A percentile compares a stretch with the other conserved stretches of the same genome.
Evolutionary conservation across 2,888 invertebrate genomes (phyloP).

Genomic region (Hirtodrosophila trivittata): DNA sequence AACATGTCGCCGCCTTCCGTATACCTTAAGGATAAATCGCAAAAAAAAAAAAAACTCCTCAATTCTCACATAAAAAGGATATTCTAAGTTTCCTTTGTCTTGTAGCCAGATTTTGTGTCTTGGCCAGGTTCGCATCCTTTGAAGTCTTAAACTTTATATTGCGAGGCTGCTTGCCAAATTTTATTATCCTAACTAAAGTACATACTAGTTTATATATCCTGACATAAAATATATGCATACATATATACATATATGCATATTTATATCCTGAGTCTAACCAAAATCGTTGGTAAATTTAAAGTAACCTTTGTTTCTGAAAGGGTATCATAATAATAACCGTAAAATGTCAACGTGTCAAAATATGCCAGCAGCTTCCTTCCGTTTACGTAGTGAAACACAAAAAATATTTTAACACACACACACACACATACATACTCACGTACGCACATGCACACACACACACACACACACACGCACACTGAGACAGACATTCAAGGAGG

Average conservation of each 20-base stretch:
- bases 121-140: too few relatives aligned
- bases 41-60: too few relatives aligned
- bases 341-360: conserved; percentile 70
- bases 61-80: too few relatives aligned
- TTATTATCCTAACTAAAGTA: too few relatives aligned
- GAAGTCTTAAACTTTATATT: too few relatives aligned
- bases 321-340: conserved; percentile 52
- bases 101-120: too few relatives aligned
- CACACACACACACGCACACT: conserved; percentile 7
- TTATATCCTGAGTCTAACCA: background rate
- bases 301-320: conserved; percentile 11
- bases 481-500: conserved; percentile 10
- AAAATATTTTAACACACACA: conserved; percentile 46
- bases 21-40: too few relatives aligned
- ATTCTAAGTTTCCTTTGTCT: too few relatives aligned
- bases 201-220: too few relatives aligned
- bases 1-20: background rate
- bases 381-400: conserved; percentile 50
- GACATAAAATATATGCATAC: background rate
- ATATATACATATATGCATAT: conserved; percentile 1
- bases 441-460: conserved; percentile 24
- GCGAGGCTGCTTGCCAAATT: too few relatives aligned
- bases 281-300: background rate
- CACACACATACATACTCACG: conserved; percentile 30
- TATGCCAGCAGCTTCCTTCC: conserved; percentile 68